Conservation (phyloP, 1,140 invertebrate genomes). For the Zaprionus tsacasi region DNA sequence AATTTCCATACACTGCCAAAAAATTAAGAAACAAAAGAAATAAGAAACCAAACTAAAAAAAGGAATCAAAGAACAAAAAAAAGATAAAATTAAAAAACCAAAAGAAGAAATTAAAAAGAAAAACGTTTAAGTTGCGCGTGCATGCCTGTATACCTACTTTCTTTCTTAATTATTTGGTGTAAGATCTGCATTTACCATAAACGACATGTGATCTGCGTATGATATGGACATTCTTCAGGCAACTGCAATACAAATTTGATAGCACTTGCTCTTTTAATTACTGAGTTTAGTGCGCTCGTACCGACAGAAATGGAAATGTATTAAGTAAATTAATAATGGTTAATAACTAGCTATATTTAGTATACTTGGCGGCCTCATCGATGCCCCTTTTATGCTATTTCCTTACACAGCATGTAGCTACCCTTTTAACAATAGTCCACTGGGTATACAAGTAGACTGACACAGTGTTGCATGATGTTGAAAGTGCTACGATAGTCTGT, state of each 20-base stretch:
- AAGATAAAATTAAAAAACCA: neutral
- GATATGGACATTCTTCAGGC: neutral
- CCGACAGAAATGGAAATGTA: neutral
- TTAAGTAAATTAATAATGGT: no score
- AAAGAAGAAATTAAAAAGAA: neutral
- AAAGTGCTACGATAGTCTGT: no score
- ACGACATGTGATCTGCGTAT: neutral
- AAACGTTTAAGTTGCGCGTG: neutral
- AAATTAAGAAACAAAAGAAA: neutral
- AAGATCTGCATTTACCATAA: neutral
- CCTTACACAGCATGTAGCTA: no score
- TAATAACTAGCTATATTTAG: no score
- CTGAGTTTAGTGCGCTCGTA: neutral
- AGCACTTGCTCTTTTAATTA: neutral
- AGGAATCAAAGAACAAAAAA: neutral
- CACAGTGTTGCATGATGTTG: no score
- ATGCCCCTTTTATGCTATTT: no score
- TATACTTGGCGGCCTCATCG: no score
- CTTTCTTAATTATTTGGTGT: neutral
- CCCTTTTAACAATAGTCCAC: no score
- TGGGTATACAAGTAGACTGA: no score
- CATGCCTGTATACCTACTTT: neutral
- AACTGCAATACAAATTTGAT: neutral
- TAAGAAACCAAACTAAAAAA: neutral
- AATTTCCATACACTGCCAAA: constrained; percentile 27